A percentile compares a stretch with the other conserved stretches of the same genome.
Evolutionary conservation across 1,140 invertebrate genomes (phyloP).

Genomic region (Dreissena rostriformis): DNA sequence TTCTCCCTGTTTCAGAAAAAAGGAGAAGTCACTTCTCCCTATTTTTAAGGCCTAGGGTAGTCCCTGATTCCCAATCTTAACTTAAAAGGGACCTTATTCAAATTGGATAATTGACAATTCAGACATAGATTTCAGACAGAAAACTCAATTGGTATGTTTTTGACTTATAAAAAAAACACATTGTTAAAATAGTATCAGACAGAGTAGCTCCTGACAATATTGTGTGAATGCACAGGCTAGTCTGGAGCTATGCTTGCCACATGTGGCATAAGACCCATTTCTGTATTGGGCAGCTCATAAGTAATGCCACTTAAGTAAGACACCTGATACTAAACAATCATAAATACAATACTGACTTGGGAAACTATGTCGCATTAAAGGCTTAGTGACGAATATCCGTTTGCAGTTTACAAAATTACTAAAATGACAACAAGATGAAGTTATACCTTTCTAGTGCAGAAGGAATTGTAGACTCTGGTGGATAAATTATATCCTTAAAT

Average conservation of each 20-base stretch:
- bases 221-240: background rate
- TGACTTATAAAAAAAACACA: slow-evolving; percentile 3
- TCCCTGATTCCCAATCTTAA: no score
- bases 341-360: background rate
- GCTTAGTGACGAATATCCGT: background rate
- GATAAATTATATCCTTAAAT: slow-evolving; percentile 27
- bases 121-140: no score
- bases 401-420: no score
- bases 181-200: background rate
- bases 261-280: background rate
- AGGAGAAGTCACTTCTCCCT: no score
- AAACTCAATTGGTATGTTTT: no score
- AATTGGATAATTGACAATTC: no score
- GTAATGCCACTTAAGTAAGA: background rate
- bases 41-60: no score
- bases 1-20: no score
- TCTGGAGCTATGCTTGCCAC: background rate
- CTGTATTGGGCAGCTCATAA: background rate
- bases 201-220: background rate
- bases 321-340: no score
- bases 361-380: background rate
- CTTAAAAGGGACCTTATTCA: no score
- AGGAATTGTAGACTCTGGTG: slow-evolving; percentile 15
- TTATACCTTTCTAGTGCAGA: background rate
- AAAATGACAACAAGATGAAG: background rate